Base-by-base conservation (phyloP, 2,888 invertebrate genomes). In the Leucoma salicis region DNA sequence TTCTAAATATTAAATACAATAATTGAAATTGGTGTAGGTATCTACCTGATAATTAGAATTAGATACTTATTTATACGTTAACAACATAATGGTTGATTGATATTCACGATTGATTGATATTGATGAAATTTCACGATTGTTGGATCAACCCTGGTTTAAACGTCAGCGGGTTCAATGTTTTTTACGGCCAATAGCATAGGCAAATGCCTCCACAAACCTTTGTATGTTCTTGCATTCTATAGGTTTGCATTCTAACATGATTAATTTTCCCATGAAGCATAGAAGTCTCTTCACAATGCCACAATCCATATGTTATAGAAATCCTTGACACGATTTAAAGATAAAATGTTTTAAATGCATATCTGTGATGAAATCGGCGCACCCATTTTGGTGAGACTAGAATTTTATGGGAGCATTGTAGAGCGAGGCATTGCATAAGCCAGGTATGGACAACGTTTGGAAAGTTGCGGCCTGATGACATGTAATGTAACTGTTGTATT, bases 251-350 rank as follows among this genome's bases (percentile, higher is more conserved):
- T 67, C 68, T 74, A 74, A 75, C 80, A 74, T 63, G 79, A 80
- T 79, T 78, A 78, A 71, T 72, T 74, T 75, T 81, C 81, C 79
- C 82, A 82, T 78, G 77, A 62, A 57, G 57, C 67, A 35, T 47
- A 51, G 36, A 59, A 59, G 31, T 42, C 42, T 41, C 32, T 28
- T 34, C 43, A 53, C 47, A 58, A 48, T 47, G 39, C 31, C 31
- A 16, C 21, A 14, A 34, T 34, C 43, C 38, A 12, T 51, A 49
- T 55, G 44, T 59, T 56, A 53, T 64, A 51, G 29, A 45, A 39
- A 64, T 58, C 84, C 85, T 81, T 85, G 84, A 74, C 84, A 78
- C 61, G 70, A 69, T 76, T 78, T 59, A 40, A 57, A 61, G 53
- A 62, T 63, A 64, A 68, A 67, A 63, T 55, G 62, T 63, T 72